Conservation (phyloP, 2,113 vertebrate genomes). For the Apteryx owenii region DNA sequence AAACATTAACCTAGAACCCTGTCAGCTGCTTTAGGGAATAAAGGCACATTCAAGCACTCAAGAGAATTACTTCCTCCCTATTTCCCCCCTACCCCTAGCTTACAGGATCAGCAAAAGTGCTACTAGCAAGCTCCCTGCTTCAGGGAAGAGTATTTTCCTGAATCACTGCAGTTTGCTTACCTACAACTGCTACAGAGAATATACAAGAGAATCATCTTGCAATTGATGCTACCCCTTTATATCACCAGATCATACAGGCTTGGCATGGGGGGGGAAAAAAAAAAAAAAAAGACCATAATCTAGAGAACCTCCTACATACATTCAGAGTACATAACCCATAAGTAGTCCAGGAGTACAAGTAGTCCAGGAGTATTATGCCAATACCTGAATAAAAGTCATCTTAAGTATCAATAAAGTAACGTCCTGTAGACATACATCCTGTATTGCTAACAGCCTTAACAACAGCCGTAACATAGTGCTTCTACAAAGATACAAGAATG, state of each 20-base stretch:
- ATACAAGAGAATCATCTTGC: rapidly evolving
- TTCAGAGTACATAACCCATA: background rate
- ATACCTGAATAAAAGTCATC: background rate
- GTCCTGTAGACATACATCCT: background rate
- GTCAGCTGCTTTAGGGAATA: background rate
- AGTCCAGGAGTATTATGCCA: background rate
- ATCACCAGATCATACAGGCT: rapidly evolving
- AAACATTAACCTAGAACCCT: background rate
- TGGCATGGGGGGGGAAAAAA: background rate
- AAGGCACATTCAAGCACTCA: background rate
- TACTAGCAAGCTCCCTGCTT: background rate
- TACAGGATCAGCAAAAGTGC: background rate
- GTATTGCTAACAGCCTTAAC: background rate
- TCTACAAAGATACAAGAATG: background rate
- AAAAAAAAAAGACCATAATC: background rate
- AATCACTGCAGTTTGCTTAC: background rate
- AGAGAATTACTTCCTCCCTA: background rate
- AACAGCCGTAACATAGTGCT: background rate
- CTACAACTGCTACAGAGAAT: background rate
- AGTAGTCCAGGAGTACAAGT: background rate
- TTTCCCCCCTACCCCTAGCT: background rate
- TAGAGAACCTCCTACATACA: background rate
- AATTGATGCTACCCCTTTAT: background rate
- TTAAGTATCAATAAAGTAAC: background rate
- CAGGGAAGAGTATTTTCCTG: background rate